Percentiles rank a stretch among this genome's conserved stretches.
phyloP scores from a whole-genome alignment of 2,797 vertebrate genomes.

The Coregonus ussuriensis region DNA sequence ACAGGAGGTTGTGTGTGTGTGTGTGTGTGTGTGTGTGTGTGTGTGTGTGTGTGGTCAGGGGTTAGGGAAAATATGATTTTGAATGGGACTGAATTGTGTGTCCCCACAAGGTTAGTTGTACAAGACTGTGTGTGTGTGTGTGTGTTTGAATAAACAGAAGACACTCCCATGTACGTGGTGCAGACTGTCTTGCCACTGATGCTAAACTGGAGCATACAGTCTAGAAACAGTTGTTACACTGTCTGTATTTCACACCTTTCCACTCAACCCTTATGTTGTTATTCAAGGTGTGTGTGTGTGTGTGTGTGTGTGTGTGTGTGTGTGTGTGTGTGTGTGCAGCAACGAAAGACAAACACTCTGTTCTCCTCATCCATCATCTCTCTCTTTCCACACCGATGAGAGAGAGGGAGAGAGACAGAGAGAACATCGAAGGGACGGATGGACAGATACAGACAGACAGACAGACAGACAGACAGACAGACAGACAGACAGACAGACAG shows the following conservation, averaged over 20 bases:
- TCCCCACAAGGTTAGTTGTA: no score
- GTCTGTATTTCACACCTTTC: neutral
- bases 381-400: constrained; percentile 1
- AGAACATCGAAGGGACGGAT: no score
- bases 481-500: no score
- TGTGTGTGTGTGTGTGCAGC: constrained; percentile 2
- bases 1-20: no score
- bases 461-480: no score
- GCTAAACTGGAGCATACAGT: neutral
- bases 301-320: neutral
- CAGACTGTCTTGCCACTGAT: neutral
- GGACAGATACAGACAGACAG: no score
- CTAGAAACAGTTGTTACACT: neutral
- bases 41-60: no score
- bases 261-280: neutral
- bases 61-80: no score
- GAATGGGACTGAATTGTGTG: no score
- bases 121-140: no score
- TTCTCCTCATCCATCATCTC: constrained; percentile 23
- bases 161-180: neutral
- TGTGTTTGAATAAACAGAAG: neutral
- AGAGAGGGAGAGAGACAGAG: no score
- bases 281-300: neutral
- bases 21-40: no score
- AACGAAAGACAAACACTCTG: constrained; percentile 33